phyloP scores from a whole-genome alignment of 2,113 vertebrate genomes.

The Rhegmatorhina hoffmannsi region DNA sequence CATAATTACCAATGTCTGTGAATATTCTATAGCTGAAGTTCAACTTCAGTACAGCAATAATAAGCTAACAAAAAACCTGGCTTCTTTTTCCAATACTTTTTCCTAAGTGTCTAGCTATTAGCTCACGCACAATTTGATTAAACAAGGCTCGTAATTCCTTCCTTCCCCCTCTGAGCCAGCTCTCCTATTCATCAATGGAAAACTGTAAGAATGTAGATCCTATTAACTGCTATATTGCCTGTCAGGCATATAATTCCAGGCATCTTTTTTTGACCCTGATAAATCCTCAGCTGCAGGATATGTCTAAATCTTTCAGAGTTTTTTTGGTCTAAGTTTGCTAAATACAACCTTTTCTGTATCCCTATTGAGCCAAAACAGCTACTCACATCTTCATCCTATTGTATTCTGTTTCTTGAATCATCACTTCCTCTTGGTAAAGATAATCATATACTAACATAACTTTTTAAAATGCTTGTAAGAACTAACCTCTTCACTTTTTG shows the following conservation, averaged over 20 bases:
- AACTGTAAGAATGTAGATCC: not conserved
- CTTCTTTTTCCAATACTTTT: not conserved
- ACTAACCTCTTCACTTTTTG: not conserved
- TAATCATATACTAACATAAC: not conserved
- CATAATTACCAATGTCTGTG: not conserved
- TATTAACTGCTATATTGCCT: not conserved
- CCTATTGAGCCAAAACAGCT: not conserved
- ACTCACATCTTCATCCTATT: not conserved
- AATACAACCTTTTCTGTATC: not conserved
- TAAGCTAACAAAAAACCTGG: not conserved
- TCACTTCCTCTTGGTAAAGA: not conserved
- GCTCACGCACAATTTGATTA: not conserved
- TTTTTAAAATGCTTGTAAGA: not conserved
- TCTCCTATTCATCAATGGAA: not conserved
- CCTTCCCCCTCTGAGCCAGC: not conserved
- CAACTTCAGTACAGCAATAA: not conserved
- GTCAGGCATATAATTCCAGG: not conserved
- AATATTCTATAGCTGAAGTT: not conserved
- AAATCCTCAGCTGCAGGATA: not conserved
- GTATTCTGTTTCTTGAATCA: not conserved
- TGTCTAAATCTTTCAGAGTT: not conserved
- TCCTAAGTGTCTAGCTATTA: not conserved
- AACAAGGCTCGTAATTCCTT: not conserved
- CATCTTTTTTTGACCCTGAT: not conserved
- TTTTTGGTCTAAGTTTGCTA: not conserved